Evolutionary conservation across 2,888 invertebrate species (phyloP).

Genomic region (Netelia fuscicornis): DNA sequence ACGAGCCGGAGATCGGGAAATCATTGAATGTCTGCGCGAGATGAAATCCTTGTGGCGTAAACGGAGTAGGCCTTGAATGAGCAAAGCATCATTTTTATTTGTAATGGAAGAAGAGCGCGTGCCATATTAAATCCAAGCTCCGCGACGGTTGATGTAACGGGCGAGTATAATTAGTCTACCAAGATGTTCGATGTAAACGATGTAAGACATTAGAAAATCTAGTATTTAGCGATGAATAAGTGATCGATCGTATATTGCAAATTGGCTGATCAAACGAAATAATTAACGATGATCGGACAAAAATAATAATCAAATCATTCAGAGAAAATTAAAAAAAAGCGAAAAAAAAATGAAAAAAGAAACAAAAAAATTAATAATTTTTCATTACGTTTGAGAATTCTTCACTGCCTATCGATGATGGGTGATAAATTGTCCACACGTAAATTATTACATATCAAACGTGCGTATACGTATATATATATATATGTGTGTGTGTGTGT

Average conservation of each 20-base stretch:
- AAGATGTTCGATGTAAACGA: constrained; percentile 67
- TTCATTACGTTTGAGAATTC: constrained; percentile 48
- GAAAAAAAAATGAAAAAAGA: not conserved
- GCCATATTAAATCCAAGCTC: constrained; percentile 54
- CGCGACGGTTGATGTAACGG: constrained; percentile 57
- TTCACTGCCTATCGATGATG: constrained; percentile 59
- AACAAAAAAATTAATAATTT: constrained; percentile 35
- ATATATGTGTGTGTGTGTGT: not conserved
- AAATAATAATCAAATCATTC: constrained; percentile 13
- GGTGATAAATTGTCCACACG: constrained; percentile 56
- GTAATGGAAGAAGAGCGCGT: constrained; percentile 26
- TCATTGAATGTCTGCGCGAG: constrained; percentile 4
- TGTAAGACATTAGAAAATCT: constrained; percentile 46
- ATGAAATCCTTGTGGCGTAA: constrained; percentile 45
- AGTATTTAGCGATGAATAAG: constrained; percentile 52
- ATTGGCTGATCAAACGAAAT: not conserved
- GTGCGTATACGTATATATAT: not conserved
- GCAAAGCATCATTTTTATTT: constrained; percentile 51
- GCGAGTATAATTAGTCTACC: constrained; percentile 52
- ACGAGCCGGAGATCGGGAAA: constrained; percentile 21
- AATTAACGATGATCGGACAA: not conserved
- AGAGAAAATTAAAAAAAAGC: not conserved
- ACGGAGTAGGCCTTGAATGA: constrained; percentile 69
- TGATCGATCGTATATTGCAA: constrained; percentile 9
- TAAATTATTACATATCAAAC: constrained; percentile 54